Base-by-base conservation (phyloP, 2,888 invertebrate genomes). In the Agrilus cyanescens region DNA sequence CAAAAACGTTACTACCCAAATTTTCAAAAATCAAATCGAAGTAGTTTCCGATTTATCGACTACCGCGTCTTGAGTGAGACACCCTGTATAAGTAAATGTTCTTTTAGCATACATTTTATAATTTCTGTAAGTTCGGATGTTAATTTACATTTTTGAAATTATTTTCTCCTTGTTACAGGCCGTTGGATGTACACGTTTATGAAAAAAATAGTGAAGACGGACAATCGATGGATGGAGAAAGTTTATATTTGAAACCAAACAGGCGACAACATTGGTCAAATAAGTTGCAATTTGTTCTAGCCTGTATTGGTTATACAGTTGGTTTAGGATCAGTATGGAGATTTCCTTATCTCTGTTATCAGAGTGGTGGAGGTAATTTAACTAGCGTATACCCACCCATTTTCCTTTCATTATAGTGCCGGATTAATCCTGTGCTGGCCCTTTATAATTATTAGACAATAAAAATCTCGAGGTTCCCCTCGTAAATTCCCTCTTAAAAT, bases 241-340 rank as follows among this genome's bases (percentile, higher is more conserved):
- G 74, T 33, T 75, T 75, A 20, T 77, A 82, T 61, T 70, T 82
- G 48, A 85, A 85, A 60, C 85, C 85, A 4, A 25, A 25, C 25
- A 74, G 84, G 54, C 72, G 85, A 57, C 85, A 85, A 40, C 84
- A 86, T 61, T 90, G 90, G 90, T 82, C 82, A 46, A 87, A 84
- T 66, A 89, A 89, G 70, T 76, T 85, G 57, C 88, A 90, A 67
- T 90, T 90, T 62, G 86, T 90, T 40, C 71, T 90, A 56, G 88
- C 89, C 38, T 88, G 87, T 62, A 82, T 90, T 49, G 87, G 90
- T 16, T 89, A 89, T 64, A 88, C 88, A 40, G 87, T 90, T 41
- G 90, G 89, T 32, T 75, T 90, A 49, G 88, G 88, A 54, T 90
- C 89, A 61, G 84, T 90, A 50, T 90, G 90, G 90, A 76, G 90